phyloP scores from a whole-genome alignment of 1,140 invertebrate genomes.

The Acromyrmex heyeri region DNA sequence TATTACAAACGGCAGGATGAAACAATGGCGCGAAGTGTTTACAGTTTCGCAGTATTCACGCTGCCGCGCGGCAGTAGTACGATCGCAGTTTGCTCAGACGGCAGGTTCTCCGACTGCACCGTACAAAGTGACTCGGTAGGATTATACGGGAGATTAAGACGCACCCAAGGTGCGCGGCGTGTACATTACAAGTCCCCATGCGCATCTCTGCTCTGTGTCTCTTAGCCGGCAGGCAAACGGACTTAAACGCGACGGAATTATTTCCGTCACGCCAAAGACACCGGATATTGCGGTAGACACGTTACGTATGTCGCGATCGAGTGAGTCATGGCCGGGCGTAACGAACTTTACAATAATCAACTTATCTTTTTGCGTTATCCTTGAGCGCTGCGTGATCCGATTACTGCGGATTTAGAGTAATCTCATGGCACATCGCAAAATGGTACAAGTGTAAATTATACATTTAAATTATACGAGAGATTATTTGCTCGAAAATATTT shows the following conservation, averaged over 20 bases:
- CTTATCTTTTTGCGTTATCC: conserved; percentile 9
- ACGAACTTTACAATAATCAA: conserved; percentile 24
- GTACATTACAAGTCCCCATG: conserved; percentile 23
- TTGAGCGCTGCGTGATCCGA: neutral
- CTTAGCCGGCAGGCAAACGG: conserved; percentile 37
- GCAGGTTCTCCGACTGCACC: neutral
- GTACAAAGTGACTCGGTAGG: conserved; percentile 61
- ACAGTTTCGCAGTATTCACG: conserved; percentile 33
- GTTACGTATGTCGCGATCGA: conserved; percentile 5
- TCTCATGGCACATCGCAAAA: neutral
- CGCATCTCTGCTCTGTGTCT: neutral
- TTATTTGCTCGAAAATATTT: neutral
- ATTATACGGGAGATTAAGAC: conserved; percentile 56
- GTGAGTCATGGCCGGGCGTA: neutral
- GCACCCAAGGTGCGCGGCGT: conserved; percentile 45
- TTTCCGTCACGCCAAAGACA: conserved; percentile 37
- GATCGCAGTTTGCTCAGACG: conserved; percentile 62
- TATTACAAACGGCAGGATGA: conserved; percentile 34
- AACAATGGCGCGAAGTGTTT: conserved; percentile 45
- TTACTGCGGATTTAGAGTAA: neutral
- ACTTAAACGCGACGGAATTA: conserved; percentile 56
- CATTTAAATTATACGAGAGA: neutral
- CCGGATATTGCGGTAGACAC: conserved; percentile 52
- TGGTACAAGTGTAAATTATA: neutral
- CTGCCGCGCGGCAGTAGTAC: conserved; percentile 18